Base-by-base conservation (phyloP, 2,888 invertebrate species). In the Gortyna flavago region DNA sequence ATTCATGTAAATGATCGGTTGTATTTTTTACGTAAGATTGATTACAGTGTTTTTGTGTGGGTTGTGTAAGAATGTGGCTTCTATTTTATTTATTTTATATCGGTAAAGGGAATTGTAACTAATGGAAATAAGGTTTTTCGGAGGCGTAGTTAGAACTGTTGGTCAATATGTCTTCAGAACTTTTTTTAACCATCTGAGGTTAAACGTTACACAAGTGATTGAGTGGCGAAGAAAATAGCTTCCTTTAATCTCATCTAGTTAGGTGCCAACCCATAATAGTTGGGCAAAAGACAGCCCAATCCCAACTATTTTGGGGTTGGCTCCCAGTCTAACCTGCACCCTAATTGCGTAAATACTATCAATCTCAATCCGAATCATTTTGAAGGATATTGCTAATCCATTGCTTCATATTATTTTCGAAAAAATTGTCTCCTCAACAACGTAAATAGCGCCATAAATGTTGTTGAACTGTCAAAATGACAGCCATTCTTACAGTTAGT, bases 1-100 rank as follows among this genome's bases (percentile, higher is more conserved):
- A 86, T 89, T 89, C 79, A 88, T 85, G 85, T 89, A 87, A 87
- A 84, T 83, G 88, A 84, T 85, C 80, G 81, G 87, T 79, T 77
- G 75, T 71, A 83, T 88, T 89, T 87, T 82, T 83, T 77, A 82
- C 62, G 29, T 57, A 85, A 81, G 89, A 88, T 87, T 88, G 81
- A 88, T 88, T 87, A 80, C 79, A 44, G 72, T 62, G 41, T 87
- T 84, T 87, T 80, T 81, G 69, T 77, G 68, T 80, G 69, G 70
- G 57, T 75, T 57, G 68, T 48, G 72, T 32, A 54, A 78, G 87
- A 84, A 87, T 84, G 67, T 75, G 32, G 75, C 70, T 79, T 66
- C 65, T 64, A 85, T 72, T 68, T 65, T 67, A 84, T 67, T 74
- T 79, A 65, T 72, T 72, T 64, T 80, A 72, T 48, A 41, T 68